phyloP scores from a whole-genome alignment of 2,888 invertebrate genomes.

The Esperia sulphurella region DNA sequence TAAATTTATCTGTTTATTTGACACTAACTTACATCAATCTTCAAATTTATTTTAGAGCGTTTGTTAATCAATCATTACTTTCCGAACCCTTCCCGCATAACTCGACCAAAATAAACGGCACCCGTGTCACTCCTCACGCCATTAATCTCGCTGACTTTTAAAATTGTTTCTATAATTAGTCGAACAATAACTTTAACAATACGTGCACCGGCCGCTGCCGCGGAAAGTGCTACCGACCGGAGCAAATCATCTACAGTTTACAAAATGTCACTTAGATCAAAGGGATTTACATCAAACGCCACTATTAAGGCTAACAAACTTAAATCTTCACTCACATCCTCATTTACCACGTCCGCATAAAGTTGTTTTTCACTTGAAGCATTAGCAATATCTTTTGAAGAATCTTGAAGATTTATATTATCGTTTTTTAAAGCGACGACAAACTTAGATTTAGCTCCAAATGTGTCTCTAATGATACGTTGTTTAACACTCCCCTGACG shows the following conservation, averaged over 20 bases:
- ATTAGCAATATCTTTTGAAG: slow-evolving; percentile 6
- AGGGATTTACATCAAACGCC: slow-evolving; percentile 64
- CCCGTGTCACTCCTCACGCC: slow-evolving; percentile 55
- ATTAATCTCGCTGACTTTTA: slow-evolving; percentile 44
- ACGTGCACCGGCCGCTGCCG: slow-evolving; percentile 39
- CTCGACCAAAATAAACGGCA: slow-evolving; percentile 19
- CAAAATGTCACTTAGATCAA: slow-evolving; percentile 70
- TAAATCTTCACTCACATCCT: slow-evolving; percentile 29
- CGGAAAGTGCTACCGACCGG: slow-evolving; percentile 46
- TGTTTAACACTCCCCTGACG: slow-evolving; percentile 47
- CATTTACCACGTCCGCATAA: slow-evolving; percentile 23
- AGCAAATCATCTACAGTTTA: slow-evolving; percentile 68
- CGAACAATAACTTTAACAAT: slow-evolving; percentile 35
- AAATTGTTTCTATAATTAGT: slow-evolving; percentile 60
- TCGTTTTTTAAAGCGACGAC: slow-evolving; percentile 63
- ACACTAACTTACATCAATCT: neutral
- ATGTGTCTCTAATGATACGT: slow-evolving; percentile 47
- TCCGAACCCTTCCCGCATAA: slow-evolving; percentile 21
- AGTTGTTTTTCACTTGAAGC: slow-evolving; percentile 22
- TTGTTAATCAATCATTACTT: slow-evolving; percentile 37
- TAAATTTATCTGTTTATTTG: neutral
- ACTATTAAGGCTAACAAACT: slow-evolving; percentile 43
- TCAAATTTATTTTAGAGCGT: slow-evolving; percentile 14
- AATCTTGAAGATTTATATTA: slow-evolving; percentile 23
- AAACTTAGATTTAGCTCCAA: slow-evolving; percentile 50